These are phyloP conservation scores for Limnodromus scolopaceus DNA, from an alignment of 2,797 vertebrate genomes.

Conservation along the genomic window DNA sequence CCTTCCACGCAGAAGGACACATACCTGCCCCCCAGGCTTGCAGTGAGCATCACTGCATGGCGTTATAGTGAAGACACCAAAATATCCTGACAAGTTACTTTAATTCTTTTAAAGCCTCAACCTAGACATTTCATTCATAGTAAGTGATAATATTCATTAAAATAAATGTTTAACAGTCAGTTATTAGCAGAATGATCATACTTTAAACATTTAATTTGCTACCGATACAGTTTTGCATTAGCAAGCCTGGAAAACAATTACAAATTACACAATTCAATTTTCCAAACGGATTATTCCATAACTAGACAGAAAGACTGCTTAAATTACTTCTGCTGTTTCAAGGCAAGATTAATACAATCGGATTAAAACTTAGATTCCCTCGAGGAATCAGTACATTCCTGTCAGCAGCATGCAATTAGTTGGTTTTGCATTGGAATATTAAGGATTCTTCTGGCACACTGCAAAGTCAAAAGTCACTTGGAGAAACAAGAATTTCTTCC, in stretches of 20 bases:
- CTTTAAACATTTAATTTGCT: slow-evolving; percentile 60
- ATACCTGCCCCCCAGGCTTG: neutral
- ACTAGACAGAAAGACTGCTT: slow-evolving; percentile 38
- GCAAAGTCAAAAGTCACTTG: slow-evolving; percentile 37
- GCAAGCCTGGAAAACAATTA: slow-evolving; percentile 66
- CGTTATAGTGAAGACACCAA: neutral
- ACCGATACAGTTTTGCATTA: slow-evolving; percentile 11
- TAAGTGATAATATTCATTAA: neutral
- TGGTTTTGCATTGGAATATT: neutral
- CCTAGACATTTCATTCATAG: neutral
- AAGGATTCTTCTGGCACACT: neutral
- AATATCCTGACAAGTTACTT: neutral
- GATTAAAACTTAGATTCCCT: slow-evolving; percentile 41
- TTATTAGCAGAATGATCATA: slow-evolving; percentile 47
- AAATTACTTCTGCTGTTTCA: slow-evolving; percentile 61
- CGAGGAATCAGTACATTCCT: neutral
- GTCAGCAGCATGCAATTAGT: neutral
- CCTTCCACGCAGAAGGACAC: neutral
- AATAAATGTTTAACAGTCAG: slow-evolving; percentile 53
- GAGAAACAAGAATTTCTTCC: slow-evolving; percentile 35
- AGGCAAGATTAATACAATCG: slow-evolving; percentile 45
- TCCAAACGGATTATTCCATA: slow-evolving; percentile 72
- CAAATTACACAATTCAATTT: slow-evolving; percentile 70
- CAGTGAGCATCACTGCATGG: neutral
- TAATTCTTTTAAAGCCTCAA: neutral